phyloP scores from a whole-genome alignment of 2,888 invertebrate genomes.

The Listrodromus nycthemerus region DNA sequence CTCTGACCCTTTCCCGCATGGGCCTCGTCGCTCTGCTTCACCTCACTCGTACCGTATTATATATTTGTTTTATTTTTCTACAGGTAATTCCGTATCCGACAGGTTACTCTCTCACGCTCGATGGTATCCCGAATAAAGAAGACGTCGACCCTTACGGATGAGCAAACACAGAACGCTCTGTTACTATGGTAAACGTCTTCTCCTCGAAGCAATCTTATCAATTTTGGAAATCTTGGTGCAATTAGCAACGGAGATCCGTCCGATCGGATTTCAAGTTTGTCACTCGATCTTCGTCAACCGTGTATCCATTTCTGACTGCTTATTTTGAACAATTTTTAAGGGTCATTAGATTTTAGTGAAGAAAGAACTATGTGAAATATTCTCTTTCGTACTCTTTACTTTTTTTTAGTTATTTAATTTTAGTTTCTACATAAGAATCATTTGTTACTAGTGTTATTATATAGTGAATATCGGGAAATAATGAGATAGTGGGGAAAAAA shows the following conservation, averaged over 20 bases:
- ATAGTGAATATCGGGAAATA: too few relatives aligned
- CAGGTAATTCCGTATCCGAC: slow-evolving; percentile 78
- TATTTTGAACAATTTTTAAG: neutral
- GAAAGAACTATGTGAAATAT: neutral
- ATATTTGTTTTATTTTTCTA: slow-evolving; percentile 81
- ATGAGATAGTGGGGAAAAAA: too few relatives aligned
- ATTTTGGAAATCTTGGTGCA: slow-evolving; percentile 3
- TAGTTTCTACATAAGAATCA: too few relatives aligned
- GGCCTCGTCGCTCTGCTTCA: slow-evolving; percentile 54
- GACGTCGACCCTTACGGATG: slow-evolving; percentile 35
- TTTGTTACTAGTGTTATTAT: too few relatives aligned
- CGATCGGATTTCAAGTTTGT: neutral
- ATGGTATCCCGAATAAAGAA: slow-evolving; percentile 29
- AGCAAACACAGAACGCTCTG: slow-evolving; percentile 18
- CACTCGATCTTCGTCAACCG: neutral
- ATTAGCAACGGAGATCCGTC: neutral
- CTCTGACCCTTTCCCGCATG: slow-evolving; percentile 64
- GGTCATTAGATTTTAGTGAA: neutral
- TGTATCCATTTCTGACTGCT: neutral
- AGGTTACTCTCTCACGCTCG: slow-evolving; percentile 81
- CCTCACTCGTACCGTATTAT: slow-evolving; percentile 48
- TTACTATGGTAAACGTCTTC: neutral
- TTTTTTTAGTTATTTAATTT: too few relatives aligned
- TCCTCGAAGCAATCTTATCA: neutral
- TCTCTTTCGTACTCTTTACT: neutral